Percentiles rank a stretch among this genome's conserved stretches.
phyloP scores from a whole-genome alignment of 2,113 vertebrate species.

The Onychostruthus taczanowskii region DNA sequence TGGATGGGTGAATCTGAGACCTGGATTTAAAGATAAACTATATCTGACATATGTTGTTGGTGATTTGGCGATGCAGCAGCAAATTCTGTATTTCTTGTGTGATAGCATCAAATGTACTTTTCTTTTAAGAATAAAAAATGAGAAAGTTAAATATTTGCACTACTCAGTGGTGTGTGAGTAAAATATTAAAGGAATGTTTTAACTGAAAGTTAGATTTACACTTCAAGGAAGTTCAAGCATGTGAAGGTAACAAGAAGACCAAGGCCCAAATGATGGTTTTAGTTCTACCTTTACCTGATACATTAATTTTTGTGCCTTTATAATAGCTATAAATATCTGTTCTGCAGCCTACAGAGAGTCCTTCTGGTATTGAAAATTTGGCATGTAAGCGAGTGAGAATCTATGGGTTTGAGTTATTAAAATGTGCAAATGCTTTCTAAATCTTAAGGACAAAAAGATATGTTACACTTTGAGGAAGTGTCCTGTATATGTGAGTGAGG shows the following conservation, averaged over 20 bases:
- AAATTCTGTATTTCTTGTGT: neutral
- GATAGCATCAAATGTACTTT: neutral
- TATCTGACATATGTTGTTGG: neutral
- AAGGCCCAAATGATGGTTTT: neutral
- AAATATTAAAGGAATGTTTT: neutral
- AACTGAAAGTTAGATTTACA: neutral
- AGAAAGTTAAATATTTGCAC: neutral
- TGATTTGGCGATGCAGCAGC: neutral
- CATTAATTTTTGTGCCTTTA: neutral
- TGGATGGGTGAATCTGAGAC: neutral
- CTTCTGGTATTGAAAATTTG: neutral
- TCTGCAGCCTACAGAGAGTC: neutral
- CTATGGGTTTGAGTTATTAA: neutral
- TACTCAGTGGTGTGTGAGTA: neutral
- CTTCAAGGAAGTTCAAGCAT: neutral
- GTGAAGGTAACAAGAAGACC: neutral
- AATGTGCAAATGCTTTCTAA: neutral
- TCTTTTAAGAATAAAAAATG: neutral
- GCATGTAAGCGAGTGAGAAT: neutral
- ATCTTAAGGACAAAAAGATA: neutral
- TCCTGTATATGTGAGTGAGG: neutral
- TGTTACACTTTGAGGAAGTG: neutral
- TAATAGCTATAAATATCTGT: neutral
- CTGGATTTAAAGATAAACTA: neutral
- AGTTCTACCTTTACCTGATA: neutral